phyloP scores from a whole-genome alignment of 53 echinoderm and acorn worm genomes.

The Stichopus horrens region DNA sequence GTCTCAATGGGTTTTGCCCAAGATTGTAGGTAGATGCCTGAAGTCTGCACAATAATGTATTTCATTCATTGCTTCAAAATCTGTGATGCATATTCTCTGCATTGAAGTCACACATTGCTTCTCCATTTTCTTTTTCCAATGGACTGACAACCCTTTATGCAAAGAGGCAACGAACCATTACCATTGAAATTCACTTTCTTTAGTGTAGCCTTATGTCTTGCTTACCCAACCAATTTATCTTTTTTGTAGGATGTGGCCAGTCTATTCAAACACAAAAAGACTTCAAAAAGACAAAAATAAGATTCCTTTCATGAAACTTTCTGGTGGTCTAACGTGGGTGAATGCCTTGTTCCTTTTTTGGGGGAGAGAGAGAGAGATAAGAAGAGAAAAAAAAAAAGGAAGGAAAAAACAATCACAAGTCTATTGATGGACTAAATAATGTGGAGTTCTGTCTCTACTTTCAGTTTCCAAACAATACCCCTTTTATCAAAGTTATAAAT shows the following conservation, averaged over 20 bases:
- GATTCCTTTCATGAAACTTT: neutral
- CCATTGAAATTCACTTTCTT: constrained; percentile 11
- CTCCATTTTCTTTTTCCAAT: neutral
- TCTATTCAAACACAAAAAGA: neutral
- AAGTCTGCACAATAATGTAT: too few relatives aligned
- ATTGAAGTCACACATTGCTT: neutral
- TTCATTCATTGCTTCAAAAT: too few relatives aligned
- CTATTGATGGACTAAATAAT: too few relatives aligned
- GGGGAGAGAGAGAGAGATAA: neutral
- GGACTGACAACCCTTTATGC: neutral
- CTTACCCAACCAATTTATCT: constrained; percentile 28
- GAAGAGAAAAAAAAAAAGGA: neutral
- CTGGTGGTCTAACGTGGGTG: neutral
- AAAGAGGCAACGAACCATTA: neutral
- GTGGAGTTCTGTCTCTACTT: too few relatives aligned
- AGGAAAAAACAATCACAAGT: neutral
- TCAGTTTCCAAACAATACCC: too few relatives aligned
- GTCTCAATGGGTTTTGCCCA: too few relatives aligned
- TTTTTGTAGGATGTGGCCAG: constrained; percentile 4
- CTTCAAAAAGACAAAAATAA: neutral
- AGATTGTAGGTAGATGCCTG: too few relatives aligned
- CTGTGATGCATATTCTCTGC: neutral
- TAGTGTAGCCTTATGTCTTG: neutral
- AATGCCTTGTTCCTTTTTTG: neutral
- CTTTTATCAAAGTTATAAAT: too few relatives aligned